These are phyloP conservation scores for Sciaenops ocellatus DNA, from an alignment of 2,797 vertebrate species.

Conservation along the genomic window DNA sequence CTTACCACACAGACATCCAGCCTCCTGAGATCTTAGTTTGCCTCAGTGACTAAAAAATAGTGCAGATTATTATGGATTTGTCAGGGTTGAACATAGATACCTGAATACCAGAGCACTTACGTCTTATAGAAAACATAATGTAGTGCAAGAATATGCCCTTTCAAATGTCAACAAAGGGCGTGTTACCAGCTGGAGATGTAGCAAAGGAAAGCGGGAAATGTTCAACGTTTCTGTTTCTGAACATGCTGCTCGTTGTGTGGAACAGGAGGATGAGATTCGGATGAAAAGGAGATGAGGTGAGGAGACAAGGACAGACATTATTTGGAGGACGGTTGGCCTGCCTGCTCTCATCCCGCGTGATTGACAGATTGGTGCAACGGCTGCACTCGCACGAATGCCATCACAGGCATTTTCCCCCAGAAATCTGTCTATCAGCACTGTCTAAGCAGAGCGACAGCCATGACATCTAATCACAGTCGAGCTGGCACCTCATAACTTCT, in stretches of 20 bases:
- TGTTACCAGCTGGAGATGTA: constrained; percentile 51
- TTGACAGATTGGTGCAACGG: constrained; percentile 88
- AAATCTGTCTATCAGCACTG: constrained; percentile 91
- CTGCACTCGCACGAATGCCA: constrained; percentile 85
- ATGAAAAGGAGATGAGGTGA: constrained; percentile 65
- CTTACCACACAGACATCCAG: constrained; percentile 56
- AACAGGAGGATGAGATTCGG: constrained; percentile 41
- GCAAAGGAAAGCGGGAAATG: constrained; percentile 36
- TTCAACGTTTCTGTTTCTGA: constrained; percentile 51
- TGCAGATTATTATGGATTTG: constrained; percentile 65
- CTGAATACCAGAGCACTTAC: constrained; percentile 42
- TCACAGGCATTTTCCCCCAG: constrained; percentile 79
- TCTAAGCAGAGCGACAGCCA: constrained; percentile 90
- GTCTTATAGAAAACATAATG: constrained; percentile 52
- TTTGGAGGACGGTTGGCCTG: constrained; percentile 75
- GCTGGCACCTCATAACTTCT: constrained; percentile 89
- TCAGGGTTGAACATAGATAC: constrained; percentile 56
- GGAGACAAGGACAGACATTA: constrained; percentile 79
- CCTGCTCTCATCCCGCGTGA: constrained; percentile 75
- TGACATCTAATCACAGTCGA: constrained; percentile 91
- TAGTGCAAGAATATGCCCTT: constrained; percentile 39
- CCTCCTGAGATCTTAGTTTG: constrained; percentile 73
- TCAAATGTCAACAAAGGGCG: constrained; percentile 50
- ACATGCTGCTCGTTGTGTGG: constrained; percentile 33
- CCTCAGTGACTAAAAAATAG: constrained; percentile 60